phyloP scores from a whole-genome alignment of 2,797 vertebrate species.

The Siniperca undulata region DNA sequence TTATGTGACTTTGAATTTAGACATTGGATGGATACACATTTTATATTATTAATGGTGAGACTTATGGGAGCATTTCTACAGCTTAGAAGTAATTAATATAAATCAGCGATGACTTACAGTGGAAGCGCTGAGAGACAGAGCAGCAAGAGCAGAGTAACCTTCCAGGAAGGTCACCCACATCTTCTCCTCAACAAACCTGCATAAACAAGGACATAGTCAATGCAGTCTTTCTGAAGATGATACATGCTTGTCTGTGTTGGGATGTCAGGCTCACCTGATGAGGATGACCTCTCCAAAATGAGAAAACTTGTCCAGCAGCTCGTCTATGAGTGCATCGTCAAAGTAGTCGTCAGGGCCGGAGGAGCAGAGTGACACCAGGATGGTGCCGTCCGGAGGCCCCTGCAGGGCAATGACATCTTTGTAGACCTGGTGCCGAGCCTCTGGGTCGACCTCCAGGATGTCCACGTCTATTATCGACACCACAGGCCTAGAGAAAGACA shows the following conservation, averaged over 20 bases:
- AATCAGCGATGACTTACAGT: slow-evolving; percentile 74
- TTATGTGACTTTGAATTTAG: not conserved
- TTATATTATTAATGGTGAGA: not conserved
- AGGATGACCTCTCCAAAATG: slow-evolving; percentile 96
- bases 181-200: slow-evolving; percentile 98
- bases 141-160: slow-evolving; percentile 95
- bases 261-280: slow-evolving; percentile 88
- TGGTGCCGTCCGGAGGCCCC: slow-evolving; percentile 96
- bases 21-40: not conserved
- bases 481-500: slow-evolving; percentile 88
- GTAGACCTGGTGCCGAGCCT: slow-evolving; percentile 94
- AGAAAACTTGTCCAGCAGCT: slow-evolving; percentile 94
- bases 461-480: slow-evolving; percentile 95
- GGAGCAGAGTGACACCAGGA: slow-evolving; percentile 93
- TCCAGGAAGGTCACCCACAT: slow-evolving; percentile 99
- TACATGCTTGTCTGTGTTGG: not conserved
- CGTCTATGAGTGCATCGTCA: slow-evolving; percentile 94
- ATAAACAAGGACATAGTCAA: slow-evolving; percentile 20
- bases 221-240: not conserved
- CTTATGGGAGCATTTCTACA: not conserved
- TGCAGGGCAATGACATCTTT: slow-evolving; percentile 95
- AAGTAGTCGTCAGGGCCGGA: slow-evolving; percentile 91
- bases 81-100: not conserved
- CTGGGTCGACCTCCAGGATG: slow-evolving; percentile 96
- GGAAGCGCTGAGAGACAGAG: slow-evolving; percentile 89